Evolutionary conservation across 2,113 vertebrate species (phyloP).

Genomic region (Copsychus sechellarum): DNA sequence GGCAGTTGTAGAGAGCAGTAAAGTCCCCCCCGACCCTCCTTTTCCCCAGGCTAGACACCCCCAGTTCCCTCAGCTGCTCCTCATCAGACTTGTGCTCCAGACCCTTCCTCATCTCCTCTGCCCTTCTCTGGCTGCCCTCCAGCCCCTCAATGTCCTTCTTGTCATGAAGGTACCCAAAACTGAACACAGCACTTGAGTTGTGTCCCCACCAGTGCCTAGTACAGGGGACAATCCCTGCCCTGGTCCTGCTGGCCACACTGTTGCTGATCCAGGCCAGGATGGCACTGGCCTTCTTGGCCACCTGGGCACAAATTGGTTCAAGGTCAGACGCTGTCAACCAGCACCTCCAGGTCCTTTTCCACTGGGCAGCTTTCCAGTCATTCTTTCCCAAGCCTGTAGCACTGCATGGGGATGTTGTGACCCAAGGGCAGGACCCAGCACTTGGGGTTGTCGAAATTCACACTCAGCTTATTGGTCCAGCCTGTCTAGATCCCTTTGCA

Average conservation of each 20-base stretch:
- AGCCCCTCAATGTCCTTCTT: neutral
- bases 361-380: neutral
- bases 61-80: neutral
- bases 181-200: accelerated
- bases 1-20: neutral
- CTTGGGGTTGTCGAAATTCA: neutral
- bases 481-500: neutral
- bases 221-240: accelerated
- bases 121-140: neutral
- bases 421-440: too few species aligned
- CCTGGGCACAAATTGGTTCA: neutral
- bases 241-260: neutral
- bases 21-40: accelerated
- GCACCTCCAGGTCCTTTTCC: neutral
- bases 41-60: neutral
- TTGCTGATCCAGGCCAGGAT: neutral
- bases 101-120: accelerated
- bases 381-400: too few species aligned
- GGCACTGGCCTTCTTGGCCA: too few species aligned
- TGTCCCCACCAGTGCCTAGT: accelerated
- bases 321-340: neutral
- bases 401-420: neutral
- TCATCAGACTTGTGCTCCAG: neutral
- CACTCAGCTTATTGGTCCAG: neutral
- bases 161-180: neutral